phyloP scores from a whole-genome alignment of 2,797 vertebrate genomes.

The Astyanax mexicanus region DNA sequence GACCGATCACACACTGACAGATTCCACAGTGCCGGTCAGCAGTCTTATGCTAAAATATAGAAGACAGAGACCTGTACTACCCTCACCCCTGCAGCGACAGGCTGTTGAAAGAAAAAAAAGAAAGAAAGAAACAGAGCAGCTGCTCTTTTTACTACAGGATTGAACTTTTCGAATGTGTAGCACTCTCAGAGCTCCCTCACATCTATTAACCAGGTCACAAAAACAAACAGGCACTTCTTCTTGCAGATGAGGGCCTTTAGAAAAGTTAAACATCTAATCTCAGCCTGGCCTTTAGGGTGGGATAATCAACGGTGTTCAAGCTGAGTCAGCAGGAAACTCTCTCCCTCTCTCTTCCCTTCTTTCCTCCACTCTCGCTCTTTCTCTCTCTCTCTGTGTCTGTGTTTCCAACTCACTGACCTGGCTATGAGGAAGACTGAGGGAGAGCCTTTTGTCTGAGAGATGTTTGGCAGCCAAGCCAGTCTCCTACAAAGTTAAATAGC shows the following conservation, averaged over 20 bases:
- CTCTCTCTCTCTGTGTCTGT: constrained; percentile 2
- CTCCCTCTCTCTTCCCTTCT: constrained; percentile 16
- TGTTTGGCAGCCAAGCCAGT: not conserved
- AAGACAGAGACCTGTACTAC: too few relatives aligned
- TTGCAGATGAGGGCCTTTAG: not conserved
- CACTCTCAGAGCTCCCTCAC: not conserved
- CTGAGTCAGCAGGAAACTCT: constrained; percentile 48
- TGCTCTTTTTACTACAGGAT: constrained; percentile 1
- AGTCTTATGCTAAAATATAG: constrained; percentile 6
- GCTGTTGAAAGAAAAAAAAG: too few relatives aligned
- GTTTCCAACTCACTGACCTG: constrained; percentile 25
- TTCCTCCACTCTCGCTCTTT: not conserved
- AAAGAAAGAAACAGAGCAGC: constrained; percentile 3
- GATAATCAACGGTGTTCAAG: constrained; percentile 48
- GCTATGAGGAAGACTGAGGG: constrained; percentile 15
- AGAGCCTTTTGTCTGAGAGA: not conserved
- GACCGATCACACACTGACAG: constrained; percentile 9
- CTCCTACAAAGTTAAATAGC: constrained; percentile 6
- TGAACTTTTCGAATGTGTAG: too few relatives aligned
- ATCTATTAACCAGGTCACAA: constrained; percentile 19
- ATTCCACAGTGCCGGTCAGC: not conserved
- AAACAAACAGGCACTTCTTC: constrained; percentile 35
- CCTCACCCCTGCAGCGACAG: not conserved
- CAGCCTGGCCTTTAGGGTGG: constrained; percentile 36
- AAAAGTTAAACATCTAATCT: constrained; percentile 52